Conservation (phyloP, 1,140 invertebrate genomes). For the Calliphora vicina region DNA sequence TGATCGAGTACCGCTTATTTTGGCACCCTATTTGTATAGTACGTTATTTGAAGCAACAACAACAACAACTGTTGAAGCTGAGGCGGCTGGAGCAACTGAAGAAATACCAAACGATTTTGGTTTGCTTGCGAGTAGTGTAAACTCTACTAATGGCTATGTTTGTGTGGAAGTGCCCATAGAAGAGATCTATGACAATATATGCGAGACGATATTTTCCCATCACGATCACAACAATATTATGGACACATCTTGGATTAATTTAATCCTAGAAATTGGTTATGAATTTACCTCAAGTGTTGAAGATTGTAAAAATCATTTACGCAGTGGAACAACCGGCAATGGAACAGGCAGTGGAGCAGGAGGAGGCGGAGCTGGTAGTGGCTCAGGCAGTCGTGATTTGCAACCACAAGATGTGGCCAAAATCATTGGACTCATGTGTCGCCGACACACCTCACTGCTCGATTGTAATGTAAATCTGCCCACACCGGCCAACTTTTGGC, state of each 20-base stretch:
- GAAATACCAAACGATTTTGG: not conserved
- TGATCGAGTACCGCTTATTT: slow-evolving; percentile 84
- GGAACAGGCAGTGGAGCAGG: slow-evolving; percentile 56
- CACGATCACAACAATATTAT: slow-evolving; percentile 69
- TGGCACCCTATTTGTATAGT: slow-evolving; percentile 86
- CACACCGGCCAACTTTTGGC: slow-evolving; percentile 70
- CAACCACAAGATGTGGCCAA: slow-evolving; percentile 81
- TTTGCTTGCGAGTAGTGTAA: not conserved
- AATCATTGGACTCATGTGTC: slow-evolving; percentile 86
- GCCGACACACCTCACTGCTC: slow-evolving; percentile 76
- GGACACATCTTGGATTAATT: slow-evolving; percentile 78
- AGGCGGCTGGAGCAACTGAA: not conserved
- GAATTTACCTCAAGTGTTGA: slow-evolving; percentile 86
- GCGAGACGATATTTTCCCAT: slow-evolving; percentile 60
- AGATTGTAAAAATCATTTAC: slow-evolving; percentile 85
- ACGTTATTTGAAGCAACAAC: not conserved
- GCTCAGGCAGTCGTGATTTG: slow-evolving; percentile 66
- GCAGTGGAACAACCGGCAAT: slow-evolving; percentile 68
- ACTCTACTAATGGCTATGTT: slow-evolving; percentile 39
- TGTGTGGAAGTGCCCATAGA: slow-evolving; percentile 59
- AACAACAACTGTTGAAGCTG: not conserved
- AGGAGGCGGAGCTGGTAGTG: not conserved
- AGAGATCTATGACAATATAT: slow-evolving; percentile 62
- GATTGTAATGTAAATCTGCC: slow-evolving; percentile 74
- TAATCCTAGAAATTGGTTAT: slow-evolving; percentile 90